Percentiles rank a stretch among this genome's conserved stretches.
Conservation (phyloP, 2,888 invertebrate genomes). For the Drosophila atripex region DNA sequence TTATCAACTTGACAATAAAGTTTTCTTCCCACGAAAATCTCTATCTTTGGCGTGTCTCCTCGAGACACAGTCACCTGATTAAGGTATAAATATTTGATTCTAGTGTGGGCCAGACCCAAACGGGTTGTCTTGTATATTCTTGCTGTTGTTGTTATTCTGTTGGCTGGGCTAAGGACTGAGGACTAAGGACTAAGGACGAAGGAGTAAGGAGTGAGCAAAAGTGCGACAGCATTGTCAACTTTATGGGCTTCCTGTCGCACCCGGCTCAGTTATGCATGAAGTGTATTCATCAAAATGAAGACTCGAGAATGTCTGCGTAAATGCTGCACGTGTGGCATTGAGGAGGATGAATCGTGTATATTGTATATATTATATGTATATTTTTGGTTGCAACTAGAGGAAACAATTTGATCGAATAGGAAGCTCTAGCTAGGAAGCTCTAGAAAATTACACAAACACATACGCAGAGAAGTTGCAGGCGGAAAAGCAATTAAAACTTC, state of each 20-base stretch:
- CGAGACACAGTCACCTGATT: conserved; percentile 57
- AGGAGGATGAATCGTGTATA: not conserved
- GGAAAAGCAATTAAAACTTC: conserved; percentile 77
- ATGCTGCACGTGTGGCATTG: conserved; percentile 25
- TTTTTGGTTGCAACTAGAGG: conserved; percentile 6
- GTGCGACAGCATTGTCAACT: conserved; percentile 65
- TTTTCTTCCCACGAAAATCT: conserved; percentile 27
- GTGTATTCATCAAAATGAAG: conserved; percentile 59
- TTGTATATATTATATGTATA: conserved; percentile 3
- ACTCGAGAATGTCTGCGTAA: conserved; percentile 33
- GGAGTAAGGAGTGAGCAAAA: not conserved
- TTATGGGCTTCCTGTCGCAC: conserved; percentile 63
- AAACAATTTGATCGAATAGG: conserved; percentile 41
- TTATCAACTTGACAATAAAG: conserved; percentile 68
- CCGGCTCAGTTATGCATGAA: conserved; percentile 59
- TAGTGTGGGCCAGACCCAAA: conserved; percentile 36
- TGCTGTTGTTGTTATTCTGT: not conserved
- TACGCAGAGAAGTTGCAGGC: conserved; percentile 55
- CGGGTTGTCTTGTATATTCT: not conserved
- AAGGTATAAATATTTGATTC: conserved; percentile 72
- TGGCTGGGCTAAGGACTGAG: not conserved
- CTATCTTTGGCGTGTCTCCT: conserved; percentile 12
- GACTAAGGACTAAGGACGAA: not conserved
- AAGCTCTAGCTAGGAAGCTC: conserved; percentile 26
- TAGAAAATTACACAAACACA: conserved; percentile 4